phyloP scores from a whole-genome alignment of 2,888 invertebrate genomes.

The Augiades crinisus region DNA sequence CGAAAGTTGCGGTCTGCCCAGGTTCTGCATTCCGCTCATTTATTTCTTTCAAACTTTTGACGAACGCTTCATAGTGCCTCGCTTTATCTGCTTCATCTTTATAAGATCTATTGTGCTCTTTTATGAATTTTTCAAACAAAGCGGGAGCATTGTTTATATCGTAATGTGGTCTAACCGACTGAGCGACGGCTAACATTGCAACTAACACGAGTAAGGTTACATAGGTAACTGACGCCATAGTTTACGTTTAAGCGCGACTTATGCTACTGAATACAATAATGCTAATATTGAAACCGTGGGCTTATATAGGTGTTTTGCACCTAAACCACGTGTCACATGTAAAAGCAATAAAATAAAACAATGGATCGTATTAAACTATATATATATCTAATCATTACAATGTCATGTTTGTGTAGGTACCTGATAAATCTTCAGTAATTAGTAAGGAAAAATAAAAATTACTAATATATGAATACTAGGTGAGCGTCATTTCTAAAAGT shows the following conservation, averaged over 20 bases:
- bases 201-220: neutral
- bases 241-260: neutral
- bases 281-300: no score
- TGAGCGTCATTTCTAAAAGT: no score
- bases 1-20: slow-evolving; percentile 34
- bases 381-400: no score
- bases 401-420: no score
- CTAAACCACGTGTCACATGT: no score
- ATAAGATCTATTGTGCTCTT: slow-evolving; percentile 42
- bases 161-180: slow-evolving; percentile 29
- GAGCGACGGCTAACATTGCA: neutral
- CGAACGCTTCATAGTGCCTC: slow-evolving; percentile 43
- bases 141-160: slow-evolving; percentile 38
- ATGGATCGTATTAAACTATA: no score
- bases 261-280: no score
- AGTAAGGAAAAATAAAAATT: no score
- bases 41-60: slow-evolving; percentile 38
- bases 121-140: slow-evolving; percentile 44
- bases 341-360: no score
- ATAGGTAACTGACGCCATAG: neutral
- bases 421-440: no score
- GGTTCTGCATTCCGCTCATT: slow-evolving; percentile 37
- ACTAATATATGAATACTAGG: no score
- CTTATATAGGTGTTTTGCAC: neutral
- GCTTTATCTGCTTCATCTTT: slow-evolving; percentile 44